These are phyloP conservation scores for Mormoops blainvillei DNA, from an alignment of 2,113 vertebrate species.

Conservation along the genomic window DNA sequence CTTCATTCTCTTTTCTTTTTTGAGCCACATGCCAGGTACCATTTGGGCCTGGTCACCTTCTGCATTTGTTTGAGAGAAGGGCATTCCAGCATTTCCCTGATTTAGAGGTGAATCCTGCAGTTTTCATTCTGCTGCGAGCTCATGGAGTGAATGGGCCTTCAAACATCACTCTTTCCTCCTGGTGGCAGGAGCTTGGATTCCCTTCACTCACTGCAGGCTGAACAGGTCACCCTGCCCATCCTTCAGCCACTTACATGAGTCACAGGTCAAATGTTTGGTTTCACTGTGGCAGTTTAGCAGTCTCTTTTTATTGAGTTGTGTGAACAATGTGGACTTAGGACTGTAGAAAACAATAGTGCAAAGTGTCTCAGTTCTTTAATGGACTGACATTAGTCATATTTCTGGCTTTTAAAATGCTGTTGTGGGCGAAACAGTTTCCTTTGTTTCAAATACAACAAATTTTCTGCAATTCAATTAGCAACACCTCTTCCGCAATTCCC, in stretches of 20 bases:
- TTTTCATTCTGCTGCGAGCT: not conserved
- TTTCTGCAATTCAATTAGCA: conserved; percentile 18
- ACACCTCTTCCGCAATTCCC: not conserved
- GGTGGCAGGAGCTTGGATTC: not conserved
- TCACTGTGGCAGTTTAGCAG: not conserved
- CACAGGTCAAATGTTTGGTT: not conserved
- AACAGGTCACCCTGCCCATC: not conserved
- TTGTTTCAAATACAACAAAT: conserved; percentile 1
- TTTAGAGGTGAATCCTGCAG: not conserved
- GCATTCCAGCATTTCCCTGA: not conserved
- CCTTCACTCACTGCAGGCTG: not conserved
- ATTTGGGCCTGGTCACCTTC: not conserved
- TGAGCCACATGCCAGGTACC: not conserved
- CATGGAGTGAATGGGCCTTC: not conserved
- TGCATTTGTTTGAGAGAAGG: not conserved
- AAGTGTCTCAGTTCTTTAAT: not conserved
- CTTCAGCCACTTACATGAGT: not conserved
- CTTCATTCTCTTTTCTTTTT: not conserved
- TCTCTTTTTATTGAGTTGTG: not conserved
- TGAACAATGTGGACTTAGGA: not conserved
- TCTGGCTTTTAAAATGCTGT: not conserved
- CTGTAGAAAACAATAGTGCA: not conserved
- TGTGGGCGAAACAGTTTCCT: conserved; percentile 14
- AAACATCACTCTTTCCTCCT: not conserved
- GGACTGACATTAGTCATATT: not conserved